Conservation (phyloP, 2,888 invertebrate genomes). For the Allacma fusca region DNA sequence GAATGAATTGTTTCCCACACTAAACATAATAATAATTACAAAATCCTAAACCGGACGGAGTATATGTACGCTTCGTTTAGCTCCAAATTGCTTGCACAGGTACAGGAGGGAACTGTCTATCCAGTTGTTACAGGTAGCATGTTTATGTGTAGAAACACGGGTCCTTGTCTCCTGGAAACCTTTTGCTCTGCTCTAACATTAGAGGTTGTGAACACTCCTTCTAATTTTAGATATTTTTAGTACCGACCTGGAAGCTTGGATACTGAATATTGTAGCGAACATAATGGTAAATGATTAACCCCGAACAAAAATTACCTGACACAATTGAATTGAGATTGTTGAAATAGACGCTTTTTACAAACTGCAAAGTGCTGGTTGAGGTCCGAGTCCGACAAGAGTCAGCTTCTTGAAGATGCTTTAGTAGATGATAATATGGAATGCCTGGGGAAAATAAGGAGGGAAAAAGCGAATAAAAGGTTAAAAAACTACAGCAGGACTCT, state of each 20-base stretch:
- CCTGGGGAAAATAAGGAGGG: constrained; percentile 9
- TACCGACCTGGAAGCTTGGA: not conserved
- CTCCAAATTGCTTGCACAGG: not conserved
- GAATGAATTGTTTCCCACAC: not conserved
- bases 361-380: no score
- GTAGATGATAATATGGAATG: constrained; percentile 10
- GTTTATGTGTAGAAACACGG: no score
- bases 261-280: no score
- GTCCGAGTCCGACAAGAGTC: no score
- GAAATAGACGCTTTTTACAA: no score
- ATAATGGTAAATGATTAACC: constrained; percentile 20
- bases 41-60: not conserved
- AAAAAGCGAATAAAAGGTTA: constrained; percentile 24
- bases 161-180: no score
- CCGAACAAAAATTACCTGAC: not conserved
- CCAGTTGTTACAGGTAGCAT: no score
- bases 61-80: not conserved
- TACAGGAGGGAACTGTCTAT: no score
- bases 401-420: not conserved
- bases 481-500: not conserved
- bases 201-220: no score
- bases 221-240: no score
- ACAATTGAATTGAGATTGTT: not conserved
- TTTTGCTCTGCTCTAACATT: no score
- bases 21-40: constrained; percentile 12